Conservation (phyloP, 2,797 vertebrate genomes). For the Neostethus bicornis region DNA sequence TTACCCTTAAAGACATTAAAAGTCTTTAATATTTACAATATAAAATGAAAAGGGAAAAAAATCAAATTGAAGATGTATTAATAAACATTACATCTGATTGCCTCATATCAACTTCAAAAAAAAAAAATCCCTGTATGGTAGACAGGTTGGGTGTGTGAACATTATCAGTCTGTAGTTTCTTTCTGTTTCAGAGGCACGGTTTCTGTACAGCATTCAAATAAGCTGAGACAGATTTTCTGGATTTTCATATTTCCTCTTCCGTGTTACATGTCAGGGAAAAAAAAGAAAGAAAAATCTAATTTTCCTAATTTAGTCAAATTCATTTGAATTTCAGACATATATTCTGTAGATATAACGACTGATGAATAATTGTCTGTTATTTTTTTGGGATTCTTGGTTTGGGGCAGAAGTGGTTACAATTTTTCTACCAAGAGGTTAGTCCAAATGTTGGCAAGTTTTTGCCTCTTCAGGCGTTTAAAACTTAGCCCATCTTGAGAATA, state of each 20-base stretch:
- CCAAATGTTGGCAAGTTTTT: constrained; percentile 34
- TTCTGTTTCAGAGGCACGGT: background rate
- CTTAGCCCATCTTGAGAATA: too few relatives aligned
- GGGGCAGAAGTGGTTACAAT: background rate
- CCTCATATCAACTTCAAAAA: too few relatives aligned
- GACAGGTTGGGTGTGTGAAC: background rate
- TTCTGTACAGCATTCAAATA: background rate
- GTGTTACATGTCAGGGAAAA: too few relatives aligned
- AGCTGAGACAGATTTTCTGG: background rate
- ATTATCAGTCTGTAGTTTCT: background rate
- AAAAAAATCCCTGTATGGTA: too few relatives aligned
- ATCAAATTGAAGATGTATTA: background rate
- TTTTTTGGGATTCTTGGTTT: background rate
- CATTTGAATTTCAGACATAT: too few relatives aligned
- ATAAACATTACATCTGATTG: too few relatives aligned
- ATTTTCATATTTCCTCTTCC: background rate
- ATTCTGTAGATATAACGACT: background rate
- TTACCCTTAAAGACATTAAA: background rate
- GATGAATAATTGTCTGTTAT: background rate
- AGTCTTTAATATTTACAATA: background rate
- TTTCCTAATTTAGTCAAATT: background rate
- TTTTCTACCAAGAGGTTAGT: constrained; percentile 11
- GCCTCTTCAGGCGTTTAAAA: constrained; percentile 33
- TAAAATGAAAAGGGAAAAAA: background rate
- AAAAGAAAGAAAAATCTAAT: background rate